Percentiles rank a stretch among this genome's conserved stretches.
Evolutionary conservation across 2,888 invertebrate species (phyloP).

Genomic region (Corythucha ciliata): DNA sequence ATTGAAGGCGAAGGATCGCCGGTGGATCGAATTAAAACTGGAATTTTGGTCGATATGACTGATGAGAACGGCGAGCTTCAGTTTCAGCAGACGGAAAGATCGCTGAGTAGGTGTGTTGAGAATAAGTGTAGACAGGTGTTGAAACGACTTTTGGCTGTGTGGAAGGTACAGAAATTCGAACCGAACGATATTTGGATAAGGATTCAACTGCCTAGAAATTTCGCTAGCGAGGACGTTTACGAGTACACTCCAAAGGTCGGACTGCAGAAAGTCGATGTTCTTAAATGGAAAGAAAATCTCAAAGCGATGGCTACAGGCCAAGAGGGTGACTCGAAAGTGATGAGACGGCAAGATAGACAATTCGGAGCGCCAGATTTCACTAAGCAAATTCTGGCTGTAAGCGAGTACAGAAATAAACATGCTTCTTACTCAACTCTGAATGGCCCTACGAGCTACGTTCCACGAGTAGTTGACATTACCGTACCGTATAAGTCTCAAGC

Average conservation of each 20-base stretch:
- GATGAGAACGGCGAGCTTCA: conserved; percentile 25
- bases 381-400: neutral
- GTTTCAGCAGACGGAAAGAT: conserved; percentile 29
- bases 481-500: neutral
- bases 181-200: conserved; percentile 26
- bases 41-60: conserved; percentile 28
- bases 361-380: neutral
- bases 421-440: neutral
- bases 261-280: conserved; percentile 35
- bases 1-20: conserved; percentile 15
- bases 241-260: conserved; percentile 30
- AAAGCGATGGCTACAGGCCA: neutral
- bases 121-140: conserved; percentile 20
- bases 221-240: conserved; percentile 29
- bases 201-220: conserved; percentile 28
- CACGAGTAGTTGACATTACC: neutral
- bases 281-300: no score
- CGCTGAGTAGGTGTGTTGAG: conserved; percentile 24
- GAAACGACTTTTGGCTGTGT: conserved; percentile 28
- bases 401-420: neutral
- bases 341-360: neutral
- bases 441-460: neutral
- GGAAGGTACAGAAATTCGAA: conserved; percentile 29
- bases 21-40: conserved; percentile 26
- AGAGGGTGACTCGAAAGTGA: no score